A percentile compares a stretch with the other conserved stretches of the same genome.
Conservation (phyloP, 2,113 vertebrate genomes). For the Isurus oxyrinchus region DNA sequence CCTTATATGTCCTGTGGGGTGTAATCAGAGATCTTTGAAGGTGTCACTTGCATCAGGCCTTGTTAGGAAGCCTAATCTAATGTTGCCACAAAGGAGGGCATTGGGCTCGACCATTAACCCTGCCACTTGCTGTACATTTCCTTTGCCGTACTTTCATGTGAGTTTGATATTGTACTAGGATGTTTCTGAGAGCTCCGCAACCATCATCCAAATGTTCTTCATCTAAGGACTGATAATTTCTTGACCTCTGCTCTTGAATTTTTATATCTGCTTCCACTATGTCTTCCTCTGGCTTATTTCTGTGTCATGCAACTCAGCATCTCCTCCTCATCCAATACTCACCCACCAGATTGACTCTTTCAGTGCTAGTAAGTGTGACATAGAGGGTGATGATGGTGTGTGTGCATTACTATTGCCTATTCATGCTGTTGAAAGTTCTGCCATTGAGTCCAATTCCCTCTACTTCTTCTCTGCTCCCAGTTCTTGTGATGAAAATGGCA, state of each 20-base stretch:
- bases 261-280: neutral
- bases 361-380: neutral
- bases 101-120: neutral
- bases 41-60: neutral
- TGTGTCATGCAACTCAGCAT: neutral
- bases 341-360: neutral
- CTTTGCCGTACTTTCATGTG: neutral
- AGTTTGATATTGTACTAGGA: neutral
- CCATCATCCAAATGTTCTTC: neutral
- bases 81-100: neutral
- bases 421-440: neutral
- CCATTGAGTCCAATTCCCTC: neutral
- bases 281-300: neutral
- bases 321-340: neutral
- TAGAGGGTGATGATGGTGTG: neutral
- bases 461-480: neutral
- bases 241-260: neutral
- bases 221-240: neutral
- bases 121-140: neutral
- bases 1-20: neutral
- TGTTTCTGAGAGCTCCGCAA: neutral
- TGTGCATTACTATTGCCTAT: neutral
- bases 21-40: neutral
- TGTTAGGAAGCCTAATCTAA: neutral
- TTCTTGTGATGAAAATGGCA: neutral